Base-by-base conservation (phyloP, 2,113 vertebrate species). In the Harpagus bidentatus region DNA sequence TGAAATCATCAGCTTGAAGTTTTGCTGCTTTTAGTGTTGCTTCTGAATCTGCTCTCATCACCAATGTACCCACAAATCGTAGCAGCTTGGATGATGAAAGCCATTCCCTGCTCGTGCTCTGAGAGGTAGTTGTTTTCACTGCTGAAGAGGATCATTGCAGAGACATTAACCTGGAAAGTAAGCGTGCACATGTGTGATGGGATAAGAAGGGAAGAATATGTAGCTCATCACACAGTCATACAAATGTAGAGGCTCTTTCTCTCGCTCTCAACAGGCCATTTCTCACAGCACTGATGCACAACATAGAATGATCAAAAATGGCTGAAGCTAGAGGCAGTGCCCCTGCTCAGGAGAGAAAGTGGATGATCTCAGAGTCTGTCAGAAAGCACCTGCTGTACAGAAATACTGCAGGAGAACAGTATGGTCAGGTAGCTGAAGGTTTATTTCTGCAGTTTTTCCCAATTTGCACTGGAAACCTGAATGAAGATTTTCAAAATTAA, bases 41-140 rank as follows among this genome's bases (percentile, higher is more conserved):
- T 82, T 82, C 43, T 67, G 53, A 79, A 90, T 25, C 79, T 67
- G 10, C 82, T 71, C 18, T 72, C 20, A 15, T 17, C n/a, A 47
- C 32, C 13, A 19, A 0, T 6, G 28, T 42, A 55, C 42, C 16
- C 1, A 0, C 12, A 53, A 56, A 70, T 52, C 3, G 0, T 1
- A 65, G 71, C 48, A 61, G 28, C 15, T 3, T 36, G 61, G 56
- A 14, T 29, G 36, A 29, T 50, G 32, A 40, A 79, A 52, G 66
- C 17, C 5, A 0, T 48, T 62, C 69, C 7, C 55, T 52, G 23
- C 36, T 77, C 23, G 13, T 40, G 23, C 59, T 76, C 58, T 2
- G 28, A 55, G 56, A 43, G 31, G 11, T 2, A 25, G 6, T 17
- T 62, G 28, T 45, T 81, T 55, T 77, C 6, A 1, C 29, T 79